phyloP scores from a whole-genome alignment of 2,888 invertebrate species.

The Pristionchus mayeri region DNA sequence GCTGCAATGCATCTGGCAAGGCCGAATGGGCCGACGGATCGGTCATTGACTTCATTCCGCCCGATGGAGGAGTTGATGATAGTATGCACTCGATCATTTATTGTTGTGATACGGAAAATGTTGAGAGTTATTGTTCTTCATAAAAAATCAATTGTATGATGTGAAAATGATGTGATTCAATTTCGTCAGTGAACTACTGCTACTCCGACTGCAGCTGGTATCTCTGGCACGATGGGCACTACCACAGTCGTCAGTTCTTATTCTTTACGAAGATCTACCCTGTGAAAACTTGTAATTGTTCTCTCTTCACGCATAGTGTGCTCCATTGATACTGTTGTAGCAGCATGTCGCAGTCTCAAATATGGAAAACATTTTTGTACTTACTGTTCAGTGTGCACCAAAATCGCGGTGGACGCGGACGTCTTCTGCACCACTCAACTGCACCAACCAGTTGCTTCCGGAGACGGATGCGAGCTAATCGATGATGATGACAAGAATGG shows the following conservation, averaged over 20 bases:
- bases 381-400: constrained; percentile 7
- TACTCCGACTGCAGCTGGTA: constrained; percentile 9
- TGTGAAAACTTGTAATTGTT: too few species aligned
- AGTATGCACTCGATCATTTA: too few species aligned
- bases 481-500: background rate
- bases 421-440: background rate
- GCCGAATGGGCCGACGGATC: constrained; percentile 3
- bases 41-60: background rate
- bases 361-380: too few species aligned
- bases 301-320: too few species aligned
- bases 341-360: too few species aligned
- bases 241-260: background rate
- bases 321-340: too few species aligned
- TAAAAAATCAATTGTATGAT: too few species aligned
- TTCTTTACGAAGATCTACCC: background rate
- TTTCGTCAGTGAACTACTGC: constrained; percentile 13
- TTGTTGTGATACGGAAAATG: too few species aligned
- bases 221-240: constrained; percentile 1
- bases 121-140: background rate
- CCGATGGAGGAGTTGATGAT: background rate
- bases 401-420: background rate
- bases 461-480: background rate
- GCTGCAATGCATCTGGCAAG: background rate
- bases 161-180: background rate
- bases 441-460: background rate